A percentile compares a stretch with the other conserved stretches of the same genome.
Conservation (phyloP, 1,140 invertebrate genomes). For the Wiebesia pumilae region DNA sequence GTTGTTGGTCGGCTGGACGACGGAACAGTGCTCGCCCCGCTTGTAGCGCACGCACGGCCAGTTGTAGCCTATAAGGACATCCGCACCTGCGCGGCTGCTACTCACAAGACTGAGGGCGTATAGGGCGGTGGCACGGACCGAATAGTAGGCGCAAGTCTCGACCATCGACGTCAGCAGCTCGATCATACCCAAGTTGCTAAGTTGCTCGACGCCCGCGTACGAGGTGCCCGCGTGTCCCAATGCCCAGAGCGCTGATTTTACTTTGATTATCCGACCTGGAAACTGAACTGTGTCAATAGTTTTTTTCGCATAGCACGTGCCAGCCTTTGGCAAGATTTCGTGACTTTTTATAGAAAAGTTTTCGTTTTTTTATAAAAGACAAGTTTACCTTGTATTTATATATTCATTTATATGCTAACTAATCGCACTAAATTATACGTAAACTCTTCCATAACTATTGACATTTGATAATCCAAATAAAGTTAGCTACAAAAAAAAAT, state of each 20-base stretch:
- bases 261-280: conserved; percentile 77
- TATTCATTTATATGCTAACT: too few relatives aligned
- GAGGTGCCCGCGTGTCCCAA: conserved; percentile 89
- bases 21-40: conserved; percentile 88
- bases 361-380: too few relatives aligned
- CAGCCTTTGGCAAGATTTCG: too few relatives aligned
- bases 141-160: conserved; percentile 87
- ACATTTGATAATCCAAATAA: too few relatives aligned
- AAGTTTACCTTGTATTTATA: too few relatives aligned
- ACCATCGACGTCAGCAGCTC: conserved; percentile 82
- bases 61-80: conserved; percentile 81
- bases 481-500: too few relatives aligned
- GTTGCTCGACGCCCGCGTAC: conserved; percentile 81
- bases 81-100: conserved; percentile 87
- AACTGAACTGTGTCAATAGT: background rate
- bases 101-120: conserved; percentile 90
- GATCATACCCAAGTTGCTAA: conserved; percentile 80
- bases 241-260: conserved; percentile 94
- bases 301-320: too few relatives aligned
- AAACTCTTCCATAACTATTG: too few relatives aligned
- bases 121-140: conserved; percentile 91
- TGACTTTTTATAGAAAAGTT: too few relatives aligned
- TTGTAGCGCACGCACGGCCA: conserved; percentile 90
- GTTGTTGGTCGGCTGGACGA: conserved; percentile 75
- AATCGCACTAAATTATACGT: too few relatives aligned